These are phyloP conservation scores for Galerucella nymphaeae DNA, from an alignment of 2,888 invertebrate genomes.

Conservation along the genomic window DNA sequence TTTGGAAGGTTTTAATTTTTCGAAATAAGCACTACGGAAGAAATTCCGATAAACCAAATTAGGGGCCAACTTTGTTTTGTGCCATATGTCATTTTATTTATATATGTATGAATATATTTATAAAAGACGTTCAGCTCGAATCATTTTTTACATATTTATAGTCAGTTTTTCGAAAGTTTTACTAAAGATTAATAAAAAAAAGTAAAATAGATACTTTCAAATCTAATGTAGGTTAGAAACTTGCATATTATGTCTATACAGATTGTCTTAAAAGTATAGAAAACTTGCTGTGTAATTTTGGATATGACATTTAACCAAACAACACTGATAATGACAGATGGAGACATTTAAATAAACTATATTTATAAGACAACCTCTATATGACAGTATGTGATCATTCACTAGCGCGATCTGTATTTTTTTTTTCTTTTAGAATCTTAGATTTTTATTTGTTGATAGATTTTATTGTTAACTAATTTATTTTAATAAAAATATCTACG, in stretches of 20 bases:
- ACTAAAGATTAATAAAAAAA: not conserved
- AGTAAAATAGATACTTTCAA: not conserved
- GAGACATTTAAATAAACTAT: not conserved
- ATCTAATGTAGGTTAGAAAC: not conserved
- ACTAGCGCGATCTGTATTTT: not conserved
- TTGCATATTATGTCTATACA: not conserved
- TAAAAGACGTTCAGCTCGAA: slow-evolving; percentile 5
- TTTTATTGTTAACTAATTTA: slow-evolving; percentile 8
- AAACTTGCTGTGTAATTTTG: too few relatives aligned
- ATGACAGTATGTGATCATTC: not conserved
- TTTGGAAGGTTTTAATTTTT: slow-evolving; percentile 6
- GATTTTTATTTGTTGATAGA: not conserved
- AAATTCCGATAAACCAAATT: slow-evolving; percentile 16
- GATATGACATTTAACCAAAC: too few relatives aligned
- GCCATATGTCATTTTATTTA: slow-evolving; percentile 17
- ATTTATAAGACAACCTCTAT: not conserved
- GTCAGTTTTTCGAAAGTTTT: not conserved
- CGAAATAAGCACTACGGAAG: not conserved
- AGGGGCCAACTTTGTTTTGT: slow-evolving; percentile 24
- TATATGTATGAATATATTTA: not conserved
- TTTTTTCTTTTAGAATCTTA: not conserved
- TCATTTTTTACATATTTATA: slow-evolving; percentile 5
- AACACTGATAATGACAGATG: too few relatives aligned
- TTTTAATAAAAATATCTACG: slow-evolving; percentile 5
- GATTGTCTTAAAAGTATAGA: not conserved